Evolutionary conservation across 1,140 invertebrate species (phyloP), one percentile per base, ranked within the genome.

Genomic region (Pseudomyrmex gracilis): DNA sequence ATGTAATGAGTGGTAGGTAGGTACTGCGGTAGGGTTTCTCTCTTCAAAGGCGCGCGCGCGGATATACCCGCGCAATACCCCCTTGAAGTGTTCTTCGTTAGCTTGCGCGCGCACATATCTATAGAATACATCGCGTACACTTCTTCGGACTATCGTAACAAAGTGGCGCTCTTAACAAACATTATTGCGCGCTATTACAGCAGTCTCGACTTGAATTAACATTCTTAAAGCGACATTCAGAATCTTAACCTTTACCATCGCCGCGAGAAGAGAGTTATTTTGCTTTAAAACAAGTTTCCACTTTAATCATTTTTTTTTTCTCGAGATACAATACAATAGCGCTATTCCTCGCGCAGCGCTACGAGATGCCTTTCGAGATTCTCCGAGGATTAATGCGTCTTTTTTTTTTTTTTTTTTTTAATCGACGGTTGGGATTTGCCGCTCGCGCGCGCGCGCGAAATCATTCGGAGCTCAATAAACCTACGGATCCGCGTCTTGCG

Each of bases 101-200:
- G 76, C 66, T 70, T 71, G 76, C 22, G 20, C 76, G 53, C 76
- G 66, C 64, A 13, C 66, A 55, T 34, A 34, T 78, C 64, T 70
- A 70, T 57, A 70, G 64, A 66, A 70, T 70, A 80, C 53, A 45
- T 78, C 20, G 76, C 66, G 66, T 58, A 17, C 34, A 34, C 66
- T 47, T 80, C 64, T 70, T 45, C 43, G 43, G 66, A 71, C 66
- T 58, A 70, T 80, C 66, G 76, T 71, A 80, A 80, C 76, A 70
- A 80, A 80, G 76, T 80, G 51, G 76, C 76, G 53, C 76, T 80
- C 76, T 80, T 58, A 70, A 70, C 76, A 80, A 80, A 80, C 66
- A 80, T 80, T 80, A 80, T 58, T 58, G 76, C 76, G 43, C 66
- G 76, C 76, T 55, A 71, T 80, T 71, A 71, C 66, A 55, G 66